Evolutionary conservation across 2,113 vertebrate genomes (phyloP).

Genomic region (Tachysurus vachellii): DNA sequence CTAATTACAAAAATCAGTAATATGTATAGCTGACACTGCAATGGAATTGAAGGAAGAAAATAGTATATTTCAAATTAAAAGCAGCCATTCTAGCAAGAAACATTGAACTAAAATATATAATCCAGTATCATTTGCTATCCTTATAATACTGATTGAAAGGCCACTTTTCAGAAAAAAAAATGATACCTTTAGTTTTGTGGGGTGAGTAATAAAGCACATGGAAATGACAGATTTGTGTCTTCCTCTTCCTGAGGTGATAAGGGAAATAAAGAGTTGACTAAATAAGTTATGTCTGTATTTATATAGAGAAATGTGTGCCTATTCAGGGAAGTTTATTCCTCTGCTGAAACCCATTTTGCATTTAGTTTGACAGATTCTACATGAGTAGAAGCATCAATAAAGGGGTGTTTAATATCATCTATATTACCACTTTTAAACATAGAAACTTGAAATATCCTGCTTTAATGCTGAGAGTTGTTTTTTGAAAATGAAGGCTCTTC

Average conservation of each 20-base stretch:
- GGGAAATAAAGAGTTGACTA: background rate
- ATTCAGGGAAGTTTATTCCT: background rate
- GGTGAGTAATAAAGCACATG: background rate
- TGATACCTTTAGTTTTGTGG: background rate
- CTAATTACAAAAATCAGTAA: background rate
- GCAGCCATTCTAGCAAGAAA: background rate
- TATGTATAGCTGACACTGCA: background rate
- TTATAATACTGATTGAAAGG: background rate
- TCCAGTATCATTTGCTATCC: too few species aligned
- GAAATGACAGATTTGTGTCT: background rate
- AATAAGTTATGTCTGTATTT: background rate
- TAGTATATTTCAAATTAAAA: conserved; percentile 10
- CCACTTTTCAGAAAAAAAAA: background rate
- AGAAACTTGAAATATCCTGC: background rate
- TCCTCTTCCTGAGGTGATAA: background rate
- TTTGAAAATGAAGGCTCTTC: too few species aligned
- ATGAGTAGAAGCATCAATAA: background rate
- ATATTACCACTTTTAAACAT: background rate
- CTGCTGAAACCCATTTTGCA: background rate
- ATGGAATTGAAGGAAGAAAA: background rate
- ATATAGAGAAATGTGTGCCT: background rate
- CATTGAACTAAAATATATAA: background rate
- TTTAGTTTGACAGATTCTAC: background rate
- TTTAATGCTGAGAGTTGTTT: too few species aligned
- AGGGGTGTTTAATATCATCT: background rate